Evolutionary conservation across 2,888 invertebrate species (phyloP), one percentile per base, ranked within the genome.

Genomic region (Omphaloscelis lunosa): DNA sequence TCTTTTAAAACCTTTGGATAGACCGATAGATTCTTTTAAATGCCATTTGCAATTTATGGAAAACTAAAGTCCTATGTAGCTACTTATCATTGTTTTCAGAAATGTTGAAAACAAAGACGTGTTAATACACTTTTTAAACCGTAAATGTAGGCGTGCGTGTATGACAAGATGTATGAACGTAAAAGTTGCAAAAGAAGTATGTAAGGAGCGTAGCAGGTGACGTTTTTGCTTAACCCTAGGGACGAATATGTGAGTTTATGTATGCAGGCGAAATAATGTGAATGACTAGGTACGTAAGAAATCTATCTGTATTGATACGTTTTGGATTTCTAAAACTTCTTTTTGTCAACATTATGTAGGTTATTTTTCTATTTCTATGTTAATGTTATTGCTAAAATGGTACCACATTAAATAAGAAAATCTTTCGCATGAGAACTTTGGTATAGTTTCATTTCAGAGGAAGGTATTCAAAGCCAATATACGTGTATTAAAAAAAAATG

Each of bases 1-100:
- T 59, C 29, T 59, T 75, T 75, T 48, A 53, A 45, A 61, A n/a
- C 20, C 27, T 51, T 39, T 27, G 7, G 58, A 74, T 27, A n/a
- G 2, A 34, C 29, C 59, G 34, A 34, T 4, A 34, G 34, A 45
- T 66, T 53, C 7, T 51, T 39, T 45, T 53, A 34, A 79, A 72
- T 53, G 27, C 5, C 17, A 15, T 34, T 41, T 71, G 23, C 12
- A 65, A 41, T 58, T 34, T 27, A 63, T 67, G 27, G 15, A 34
- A 45, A 15, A 63, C n/a, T 58, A 4, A 17, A 77, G 23, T 45
- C 23, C 0, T 7, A 6, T 6, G n/a, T 62, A 39, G 12, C 23
- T 63, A 48, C 7, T 27, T 17, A 11, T 53, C 0, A 29, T 45
- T 53, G 9, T 20, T n/a, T 61, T 41, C 11, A 41, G 7, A 58